phyloP scores from a whole-genome alignment of 2,888 invertebrate genomes.

The Stenurella melanura region DNA sequence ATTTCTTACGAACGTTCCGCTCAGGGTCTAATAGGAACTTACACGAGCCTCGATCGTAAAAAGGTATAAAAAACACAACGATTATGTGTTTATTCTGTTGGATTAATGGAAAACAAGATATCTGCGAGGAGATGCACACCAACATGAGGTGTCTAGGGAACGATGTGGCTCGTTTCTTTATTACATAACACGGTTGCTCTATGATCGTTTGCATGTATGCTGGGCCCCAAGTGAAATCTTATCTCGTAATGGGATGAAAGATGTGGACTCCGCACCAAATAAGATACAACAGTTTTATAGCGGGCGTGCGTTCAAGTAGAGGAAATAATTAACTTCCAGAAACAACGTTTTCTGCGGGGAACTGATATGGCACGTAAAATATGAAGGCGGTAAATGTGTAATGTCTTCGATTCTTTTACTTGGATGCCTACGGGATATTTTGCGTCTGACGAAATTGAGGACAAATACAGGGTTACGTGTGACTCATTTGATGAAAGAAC shows the following conservation, averaged over 20 bases:
- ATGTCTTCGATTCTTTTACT: neutral
- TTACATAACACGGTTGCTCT: slow-evolving; percentile 37
- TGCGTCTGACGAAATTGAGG: neutral
- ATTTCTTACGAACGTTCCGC: neutral
- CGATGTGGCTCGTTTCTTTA: slow-evolving; percentile 41
- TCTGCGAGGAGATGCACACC: slow-evolving; percentile 22
- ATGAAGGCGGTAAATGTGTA: slow-evolving; percentile 1
- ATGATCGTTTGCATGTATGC: slow-evolving; percentile 41
- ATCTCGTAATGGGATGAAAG: slow-evolving; percentile 40
- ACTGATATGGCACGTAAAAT: slow-evolving; percentile 16
- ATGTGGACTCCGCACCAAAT: slow-evolving; percentile 28
- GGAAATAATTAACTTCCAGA: slow-evolving; percentile 11
- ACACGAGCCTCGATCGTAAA: slow-evolving; percentile 22
- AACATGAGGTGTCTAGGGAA: slow-evolving; percentile 30
- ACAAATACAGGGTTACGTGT: neutral
- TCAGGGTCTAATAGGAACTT: slow-evolving; percentile 22
- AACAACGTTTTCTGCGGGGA: neutral
- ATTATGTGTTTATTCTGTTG: slow-evolving; percentile 40
- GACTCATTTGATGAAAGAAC: too few relatives aligned
- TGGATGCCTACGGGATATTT: neutral
- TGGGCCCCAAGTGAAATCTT: slow-evolving; percentile 40
- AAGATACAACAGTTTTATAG: slow-evolving; percentile 23
- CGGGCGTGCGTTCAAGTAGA: neutral
- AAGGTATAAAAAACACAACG: slow-evolving; percentile 26
- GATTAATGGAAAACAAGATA: slow-evolving; percentile 44